These are phyloP conservation scores for Nudaria mundana DNA, from an alignment of 2,888 invertebrate genomes.

Conservation along the genomic window DNA sequence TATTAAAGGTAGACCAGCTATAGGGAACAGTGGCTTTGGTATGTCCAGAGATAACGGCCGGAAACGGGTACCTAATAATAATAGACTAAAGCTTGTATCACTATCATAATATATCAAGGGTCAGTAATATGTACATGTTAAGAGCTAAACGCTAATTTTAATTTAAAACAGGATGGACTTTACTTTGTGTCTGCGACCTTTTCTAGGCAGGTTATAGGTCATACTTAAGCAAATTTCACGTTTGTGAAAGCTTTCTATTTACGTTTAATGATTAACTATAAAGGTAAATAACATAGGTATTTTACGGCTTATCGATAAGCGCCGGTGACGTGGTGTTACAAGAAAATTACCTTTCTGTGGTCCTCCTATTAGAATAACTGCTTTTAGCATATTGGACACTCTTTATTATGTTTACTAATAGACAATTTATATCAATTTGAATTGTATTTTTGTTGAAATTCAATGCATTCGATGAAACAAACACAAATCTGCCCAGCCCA, in stretches of 20 bases:
- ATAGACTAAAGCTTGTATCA: too few relatives aligned
- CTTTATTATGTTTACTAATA: neutral
- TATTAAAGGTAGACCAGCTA: constrained; percentile 97
- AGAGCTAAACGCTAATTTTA: too few relatives aligned
- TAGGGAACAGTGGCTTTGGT: constrained; percentile 98
- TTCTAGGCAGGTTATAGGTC: too few relatives aligned
- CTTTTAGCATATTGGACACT: constrained; percentile 84
- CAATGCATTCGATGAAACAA: neutral
- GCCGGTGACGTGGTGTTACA: constrained; percentile 49
- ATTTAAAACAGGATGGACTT: too few relatives aligned
- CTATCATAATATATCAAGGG: too few relatives aligned
- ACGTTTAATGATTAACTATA: neutral
- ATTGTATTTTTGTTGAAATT: neutral
- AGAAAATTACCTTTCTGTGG: constrained; percentile 91
- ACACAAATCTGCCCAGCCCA: neutral
- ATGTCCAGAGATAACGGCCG: constrained; percentile 97
- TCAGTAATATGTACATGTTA: too few relatives aligned
- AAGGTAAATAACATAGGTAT: neutral
- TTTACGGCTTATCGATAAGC: neutral
- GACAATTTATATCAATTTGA: neutral
- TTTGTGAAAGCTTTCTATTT: neutral
- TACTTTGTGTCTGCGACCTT: too few relatives aligned
- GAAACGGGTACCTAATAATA: constrained; percentile 94
- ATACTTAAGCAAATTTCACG: too few relatives aligned
- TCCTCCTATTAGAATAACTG: constrained; percentile 95